Evolutionary conservation across 1,140 invertebrate species (phyloP).

Genomic region (Zaprionus davidi): DNA sequence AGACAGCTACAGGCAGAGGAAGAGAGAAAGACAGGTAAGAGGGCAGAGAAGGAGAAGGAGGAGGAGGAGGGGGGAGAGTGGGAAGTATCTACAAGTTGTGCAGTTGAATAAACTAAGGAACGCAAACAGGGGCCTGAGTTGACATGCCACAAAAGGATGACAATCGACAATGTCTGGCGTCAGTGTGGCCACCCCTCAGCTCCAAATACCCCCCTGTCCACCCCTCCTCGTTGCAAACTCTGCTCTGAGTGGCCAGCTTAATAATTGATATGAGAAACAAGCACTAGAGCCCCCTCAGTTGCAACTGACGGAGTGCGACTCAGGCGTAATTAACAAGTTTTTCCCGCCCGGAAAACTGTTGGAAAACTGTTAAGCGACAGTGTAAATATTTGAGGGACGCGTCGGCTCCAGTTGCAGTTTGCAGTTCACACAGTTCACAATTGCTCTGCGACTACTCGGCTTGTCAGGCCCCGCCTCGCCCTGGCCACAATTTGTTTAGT

Average conservation of each 20-base stretch:
- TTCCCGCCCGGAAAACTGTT: conserved; percentile 48
- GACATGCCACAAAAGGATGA: conserved; percentile 70
- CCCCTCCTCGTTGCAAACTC: conserved; percentile 6
- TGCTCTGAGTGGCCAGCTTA: conserved; percentile 53
- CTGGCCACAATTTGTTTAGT: conserved; percentile 15
- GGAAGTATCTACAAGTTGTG: conserved; percentile 63
- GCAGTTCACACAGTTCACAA: conserved; percentile 42
- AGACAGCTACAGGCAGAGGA: conserved; percentile 36
- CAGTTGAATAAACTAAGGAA: conserved; percentile 78
- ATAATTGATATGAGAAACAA: conserved; percentile 82
- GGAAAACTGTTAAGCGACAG: conserved; percentile 51
- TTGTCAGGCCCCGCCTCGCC: neutral
- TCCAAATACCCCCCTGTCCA: neutral
- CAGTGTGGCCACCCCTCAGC: conserved; percentile 8
- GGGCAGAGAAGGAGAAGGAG: neutral
- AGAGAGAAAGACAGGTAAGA: neutral
- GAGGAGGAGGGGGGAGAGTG: conserved; percentile 4
- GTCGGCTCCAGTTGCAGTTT: conserved; percentile 48
- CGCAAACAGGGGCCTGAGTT: conserved; percentile 38
- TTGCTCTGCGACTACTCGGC: conserved; percentile 11
- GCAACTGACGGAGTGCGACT: conserved; percentile 57
- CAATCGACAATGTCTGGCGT: conserved; percentile 74
- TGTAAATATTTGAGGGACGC: conserved; percentile 59
- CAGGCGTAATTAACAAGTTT: conserved; percentile 79
- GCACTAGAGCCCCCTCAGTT: conserved; percentile 21